phyloP scores from a whole-genome alignment of 1,140 invertebrate genomes.

The Sinonovacula constricta region DNA sequence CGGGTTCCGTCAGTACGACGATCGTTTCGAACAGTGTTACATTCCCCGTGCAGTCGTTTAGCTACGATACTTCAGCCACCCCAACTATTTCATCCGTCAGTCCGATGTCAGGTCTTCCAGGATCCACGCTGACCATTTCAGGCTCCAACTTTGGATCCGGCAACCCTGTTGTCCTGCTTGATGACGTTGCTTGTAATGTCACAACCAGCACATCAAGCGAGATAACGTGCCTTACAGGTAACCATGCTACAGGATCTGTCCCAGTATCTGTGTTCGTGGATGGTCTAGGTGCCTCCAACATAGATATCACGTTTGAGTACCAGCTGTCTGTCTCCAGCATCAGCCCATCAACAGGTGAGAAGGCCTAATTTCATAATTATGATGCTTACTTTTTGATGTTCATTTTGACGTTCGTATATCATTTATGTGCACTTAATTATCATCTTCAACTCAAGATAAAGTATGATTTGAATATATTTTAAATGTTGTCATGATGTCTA shows the following conservation, averaged over 20 bases:
- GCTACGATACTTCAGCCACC: constrained; percentile 35
- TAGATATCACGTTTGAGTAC: constrained; percentile 61
- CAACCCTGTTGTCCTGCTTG: constrained; percentile 45
- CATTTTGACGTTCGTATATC: no score
- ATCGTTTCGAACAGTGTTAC: constrained; percentile 55
- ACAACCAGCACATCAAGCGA: constrained; percentile 22
- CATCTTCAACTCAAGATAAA: no score
- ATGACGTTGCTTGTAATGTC: constrained; percentile 51
- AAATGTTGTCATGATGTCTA: no score
- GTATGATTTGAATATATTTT: no score
- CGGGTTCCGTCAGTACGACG: constrained; percentile 26
- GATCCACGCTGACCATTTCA: constrained; percentile 53
- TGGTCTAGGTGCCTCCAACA: constrained; percentile 39
- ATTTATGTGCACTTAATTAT: no score
- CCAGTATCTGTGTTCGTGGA: constrained; percentile 55
- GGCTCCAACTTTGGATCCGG: constrained; percentile 48
- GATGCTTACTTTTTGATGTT: no score
- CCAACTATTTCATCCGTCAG: constrained; percentile 55
- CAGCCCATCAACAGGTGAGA: constrained; percentile 60
- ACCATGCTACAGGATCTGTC: constrained; percentile 51
- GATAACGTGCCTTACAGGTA: constrained; percentile 57
- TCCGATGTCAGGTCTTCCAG: constrained; percentile 49
- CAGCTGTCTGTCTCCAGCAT: constrained; percentile 46
- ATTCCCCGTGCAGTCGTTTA: constrained; percentile 42
- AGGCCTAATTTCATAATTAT: no score